A percentile compares a stretch with the other conserved stretches of the same genome.
Conservation (phyloP, 2,888 invertebrate species). For the Philopedon plagiatum region DNA sequence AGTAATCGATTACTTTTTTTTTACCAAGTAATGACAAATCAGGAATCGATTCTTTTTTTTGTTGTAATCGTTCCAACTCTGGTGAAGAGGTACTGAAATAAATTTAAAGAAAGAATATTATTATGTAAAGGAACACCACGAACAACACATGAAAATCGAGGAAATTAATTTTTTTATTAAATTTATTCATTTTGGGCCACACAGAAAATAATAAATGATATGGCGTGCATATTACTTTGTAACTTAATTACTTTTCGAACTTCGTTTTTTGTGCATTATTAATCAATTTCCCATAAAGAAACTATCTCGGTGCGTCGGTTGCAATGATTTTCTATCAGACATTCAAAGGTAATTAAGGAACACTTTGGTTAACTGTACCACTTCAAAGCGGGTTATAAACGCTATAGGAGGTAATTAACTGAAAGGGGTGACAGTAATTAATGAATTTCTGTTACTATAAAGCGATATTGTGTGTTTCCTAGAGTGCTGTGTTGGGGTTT, state of each 20-base stretch:
- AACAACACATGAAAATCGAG: too few relatives aligned
- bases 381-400: conserved; percentile 59
- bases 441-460: conserved; percentile 58
- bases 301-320: conserved; percentile 30
- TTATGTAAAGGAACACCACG: too few relatives aligned
- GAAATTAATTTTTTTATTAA: too few relatives aligned
- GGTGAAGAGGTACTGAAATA: too few relatives aligned
- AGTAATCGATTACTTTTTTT: too few relatives aligned
- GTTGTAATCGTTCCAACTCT: too few relatives aligned
- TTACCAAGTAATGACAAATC: too few relatives aligned
- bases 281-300: conserved; percentile 45
- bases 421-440: conserved; percentile 64
- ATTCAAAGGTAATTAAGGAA: conserved; percentile 59
- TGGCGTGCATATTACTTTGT: conserved; percentile 40
- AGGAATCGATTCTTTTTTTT: too few relatives aligned
- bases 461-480: conserved; percentile 60
- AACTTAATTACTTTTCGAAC: conserved; percentile 46
- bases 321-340: conserved; percentile 45
- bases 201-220: too few relatives aligned
- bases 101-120: too few relatives aligned
- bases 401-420: conserved; percentile 62
- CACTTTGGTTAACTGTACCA: conserved; percentile 58
- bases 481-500: conserved; percentile 31
- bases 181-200: too few relatives aligned
- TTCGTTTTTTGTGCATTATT: conserved; percentile 36